Conservation (phyloP, 2,797 vertebrate species). For the Chrysocyon brachyurus region DNA sequence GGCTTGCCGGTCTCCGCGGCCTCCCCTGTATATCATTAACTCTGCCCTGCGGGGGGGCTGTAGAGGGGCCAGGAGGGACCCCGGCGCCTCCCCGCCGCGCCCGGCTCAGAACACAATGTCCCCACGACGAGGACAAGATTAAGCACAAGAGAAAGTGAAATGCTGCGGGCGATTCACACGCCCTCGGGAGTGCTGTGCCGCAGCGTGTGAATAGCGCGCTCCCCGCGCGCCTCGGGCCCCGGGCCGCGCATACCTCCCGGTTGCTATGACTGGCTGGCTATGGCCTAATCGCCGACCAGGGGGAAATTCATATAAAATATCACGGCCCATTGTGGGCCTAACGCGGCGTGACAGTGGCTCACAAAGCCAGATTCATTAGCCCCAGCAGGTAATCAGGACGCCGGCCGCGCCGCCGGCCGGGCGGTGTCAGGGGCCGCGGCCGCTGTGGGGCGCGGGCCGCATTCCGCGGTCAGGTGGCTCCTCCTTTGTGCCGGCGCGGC, state of each 20-base stretch:
- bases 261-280: conserved; percentile 99
- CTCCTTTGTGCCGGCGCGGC: conserved; percentile 86
- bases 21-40: conserved; percentile 98
- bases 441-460: conserved; percentile 88
- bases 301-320: conserved; percentile 99
- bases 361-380: conserved; percentile 98
- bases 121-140: conserved; percentile 96
- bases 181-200: conserved; percentile 99
- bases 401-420: conserved; percentile 92
- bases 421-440: conserved; percentile 91
- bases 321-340: conserved; percentile 95
- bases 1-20: conserved; percentile 89
- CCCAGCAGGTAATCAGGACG: conserved; percentile 97
- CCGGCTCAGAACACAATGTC: conserved; percentile 97
- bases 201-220: conserved; percentile 99
- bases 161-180: conserved; percentile 99
- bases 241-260: conserved; percentile 98
- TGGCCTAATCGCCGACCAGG: conserved; percentile 98
- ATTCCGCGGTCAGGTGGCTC: conserved; percentile 91
- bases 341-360: conserved; percentile 96
- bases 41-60: conserved; percentile 93
- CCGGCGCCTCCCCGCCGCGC: conserved; percentile 95
- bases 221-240: conserved; percentile 95
- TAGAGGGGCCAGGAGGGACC: conserved; percentile 96
- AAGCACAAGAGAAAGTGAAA: conserved; percentile 98